phyloP scores from a whole-genome alignment of 2,113 vertebrate species.

The Pongo abelii region DNA sequence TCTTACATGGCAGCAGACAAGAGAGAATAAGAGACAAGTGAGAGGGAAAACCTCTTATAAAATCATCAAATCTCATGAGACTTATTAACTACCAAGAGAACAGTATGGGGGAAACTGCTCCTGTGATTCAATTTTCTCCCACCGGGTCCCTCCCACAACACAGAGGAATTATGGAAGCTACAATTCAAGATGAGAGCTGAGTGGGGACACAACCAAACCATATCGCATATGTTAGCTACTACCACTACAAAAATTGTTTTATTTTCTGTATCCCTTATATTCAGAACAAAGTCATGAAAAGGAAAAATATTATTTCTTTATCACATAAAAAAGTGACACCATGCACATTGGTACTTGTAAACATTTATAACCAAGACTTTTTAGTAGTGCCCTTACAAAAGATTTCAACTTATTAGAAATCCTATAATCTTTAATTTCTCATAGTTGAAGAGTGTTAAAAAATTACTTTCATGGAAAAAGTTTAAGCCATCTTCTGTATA shows the following conservation, averaged over 20 bases:
- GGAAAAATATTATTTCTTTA: neutral
- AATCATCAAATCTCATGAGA: too few species aligned
- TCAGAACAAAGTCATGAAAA: neutral
- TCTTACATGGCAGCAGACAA: too few species aligned
- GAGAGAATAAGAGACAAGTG: too few species aligned
- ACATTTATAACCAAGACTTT: neutral
- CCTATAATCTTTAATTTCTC: neutral
- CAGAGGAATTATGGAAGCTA: too few species aligned
- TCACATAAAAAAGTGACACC: neutral
- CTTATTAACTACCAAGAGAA: too few species aligned
- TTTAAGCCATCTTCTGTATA: neutral
- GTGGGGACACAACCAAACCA: too few species aligned
- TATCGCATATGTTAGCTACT: neutral
- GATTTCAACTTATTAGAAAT: neutral
- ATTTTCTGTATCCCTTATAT: neutral
- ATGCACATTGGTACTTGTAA: neutral
- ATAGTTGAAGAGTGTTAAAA: neutral
- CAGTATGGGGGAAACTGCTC: too few species aligned
- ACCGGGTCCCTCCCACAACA: too few species aligned
- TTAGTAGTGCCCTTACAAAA: neutral
- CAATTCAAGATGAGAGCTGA: too few species aligned
- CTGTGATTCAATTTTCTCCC: too few species aligned
- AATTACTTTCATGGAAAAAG: conserved; percentile 17
- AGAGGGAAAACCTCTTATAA: too few species aligned
- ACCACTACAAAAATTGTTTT: neutral